Conservation (phyloP, 2,888 invertebrate genomes). For the Watsonalla cultraria region DNA sequence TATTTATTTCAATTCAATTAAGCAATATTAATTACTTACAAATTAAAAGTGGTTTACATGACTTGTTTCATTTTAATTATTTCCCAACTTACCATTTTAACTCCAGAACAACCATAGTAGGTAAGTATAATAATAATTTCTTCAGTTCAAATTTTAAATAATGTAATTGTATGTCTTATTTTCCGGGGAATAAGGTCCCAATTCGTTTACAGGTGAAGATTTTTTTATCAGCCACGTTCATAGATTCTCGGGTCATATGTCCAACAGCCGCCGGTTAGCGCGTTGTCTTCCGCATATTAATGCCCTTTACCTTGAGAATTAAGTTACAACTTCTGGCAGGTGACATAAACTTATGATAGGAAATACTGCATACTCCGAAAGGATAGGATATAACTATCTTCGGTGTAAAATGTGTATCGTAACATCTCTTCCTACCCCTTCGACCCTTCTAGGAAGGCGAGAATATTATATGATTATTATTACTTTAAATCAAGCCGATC, state of each 20-base stretch:
- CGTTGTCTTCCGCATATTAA: slow-evolving; percentile 61
- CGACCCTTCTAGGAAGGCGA: too few relatives aligned
- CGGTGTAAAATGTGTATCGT: too few relatives aligned
- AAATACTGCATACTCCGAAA: too few relatives aligned
- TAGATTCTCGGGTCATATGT: slow-evolving; percentile 47
- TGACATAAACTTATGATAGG: slow-evolving; percentile 11
- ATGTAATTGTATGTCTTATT: too few relatives aligned
- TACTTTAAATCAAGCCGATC: too few relatives aligned
- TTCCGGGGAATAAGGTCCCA: too few relatives aligned
- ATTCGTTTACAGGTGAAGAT: too few relatives aligned
- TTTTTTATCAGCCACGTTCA: slow-evolving; percentile 5
- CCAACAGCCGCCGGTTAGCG: slow-evolving; percentile 29
- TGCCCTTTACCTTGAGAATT: slow-evolving; percentile 54
- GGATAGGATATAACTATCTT: too few relatives aligned
- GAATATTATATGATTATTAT: too few relatives aligned
- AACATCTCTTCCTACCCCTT: too few relatives aligned
- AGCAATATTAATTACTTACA: slow-evolving; percentile 73
- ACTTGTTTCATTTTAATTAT: slow-evolving; percentile 31
- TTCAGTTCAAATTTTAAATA: too few relatives aligned
- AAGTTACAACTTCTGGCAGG: slow-evolving; percentile 13
- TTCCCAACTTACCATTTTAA: slow-evolving; percentile 4
- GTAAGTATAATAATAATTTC: not conserved
- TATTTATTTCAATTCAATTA: slow-evolving; percentile 73
- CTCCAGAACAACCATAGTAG: not conserved
- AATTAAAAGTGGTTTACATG: slow-evolving; percentile 67